Percentiles rank a stretch among this genome's conserved stretches.
Evolutionary conservation across 2,888 invertebrate species (phyloP).

Genomic region (Diaperis boleti): DNA sequence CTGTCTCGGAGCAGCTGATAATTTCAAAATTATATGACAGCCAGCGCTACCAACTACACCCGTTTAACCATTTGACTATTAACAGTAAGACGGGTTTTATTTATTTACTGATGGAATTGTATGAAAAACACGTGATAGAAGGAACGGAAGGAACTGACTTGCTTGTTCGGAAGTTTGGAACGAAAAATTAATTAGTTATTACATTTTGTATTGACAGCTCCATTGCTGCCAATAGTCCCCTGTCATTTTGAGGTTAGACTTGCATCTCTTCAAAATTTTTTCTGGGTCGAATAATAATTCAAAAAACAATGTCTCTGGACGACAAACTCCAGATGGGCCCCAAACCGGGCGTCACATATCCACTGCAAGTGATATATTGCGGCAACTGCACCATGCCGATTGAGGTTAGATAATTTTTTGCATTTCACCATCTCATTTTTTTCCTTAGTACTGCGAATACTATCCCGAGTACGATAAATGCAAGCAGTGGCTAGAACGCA

Average conservation of each 20-base stretch:
- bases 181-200: too few species aligned
- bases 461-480: slow-evolving; percentile 98
- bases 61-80: too few species aligned
- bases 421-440: slow-evolving; percentile 23
- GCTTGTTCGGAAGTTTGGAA: too few species aligned
- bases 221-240: slow-evolving; percentile 12
- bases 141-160: too few species aligned
- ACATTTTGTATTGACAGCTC: not conserved
- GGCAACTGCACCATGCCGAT: slow-evolving; percentile 96
- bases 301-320: slow-evolving; percentile 66
- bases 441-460: slow-evolving; percentile 92
- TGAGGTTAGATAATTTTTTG: slow-evolving; percentile 74
- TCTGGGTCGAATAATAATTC: not conserved
- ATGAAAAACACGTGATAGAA: too few species aligned
- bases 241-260: slow-evolving; percentile 11
- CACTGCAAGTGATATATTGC: slow-evolving; percentile 88
- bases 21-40: slow-evolving; percentile 3
- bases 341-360: slow-evolving; percentile 78
- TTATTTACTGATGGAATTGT: too few species aligned
- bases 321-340: slow-evolving; percentile 74
- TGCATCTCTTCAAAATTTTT: not conserved
- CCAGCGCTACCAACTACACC: not conserved
- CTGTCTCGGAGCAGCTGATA: not conserved
- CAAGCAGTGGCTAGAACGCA: slow-evolving; percentile 95
- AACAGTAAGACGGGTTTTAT: too few species aligned